A percentile compares a stretch with the other conserved stretches of the same genome.
Evolutionary conservation across 1,140 invertebrate genomes (phyloP).

Genomic region (Zaprionus vittiger): DNA sequence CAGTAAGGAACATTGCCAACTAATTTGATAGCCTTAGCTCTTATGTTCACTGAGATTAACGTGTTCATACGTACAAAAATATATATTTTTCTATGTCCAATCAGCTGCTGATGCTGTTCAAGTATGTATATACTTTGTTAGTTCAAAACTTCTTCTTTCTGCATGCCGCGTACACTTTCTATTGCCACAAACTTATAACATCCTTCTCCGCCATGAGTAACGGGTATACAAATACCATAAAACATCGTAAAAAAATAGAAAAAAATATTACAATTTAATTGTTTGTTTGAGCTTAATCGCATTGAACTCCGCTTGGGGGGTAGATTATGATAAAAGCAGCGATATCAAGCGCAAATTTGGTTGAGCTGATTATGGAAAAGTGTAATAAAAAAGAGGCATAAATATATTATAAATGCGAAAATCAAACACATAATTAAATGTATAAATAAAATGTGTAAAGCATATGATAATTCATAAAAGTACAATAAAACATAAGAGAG

Average conservation of each 20-base stretch:
- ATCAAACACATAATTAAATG: slow-evolving; percentile 21
- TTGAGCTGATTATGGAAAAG: background rate
- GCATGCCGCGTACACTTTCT: no score
- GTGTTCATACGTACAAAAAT: no score
- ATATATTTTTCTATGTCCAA: no score
- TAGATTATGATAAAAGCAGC: background rate
- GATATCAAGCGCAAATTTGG: background rate
- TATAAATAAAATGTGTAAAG: slow-evolving; percentile 23
- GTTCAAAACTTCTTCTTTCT: no score
- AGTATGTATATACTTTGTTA: no score
- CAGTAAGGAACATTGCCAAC: background rate
- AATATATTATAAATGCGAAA: slow-evolving; percentile 1
- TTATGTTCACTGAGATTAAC: background rate
- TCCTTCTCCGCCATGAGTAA: background rate
- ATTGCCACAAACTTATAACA: background rate
- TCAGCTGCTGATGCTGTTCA: no score
- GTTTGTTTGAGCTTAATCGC: background rate
- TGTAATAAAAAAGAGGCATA: background rate
- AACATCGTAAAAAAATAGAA: background rate
- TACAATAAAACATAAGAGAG: background rate
- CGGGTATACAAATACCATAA: background rate
- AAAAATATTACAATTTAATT: background rate
- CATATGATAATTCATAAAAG: slow-evolving; percentile 12
- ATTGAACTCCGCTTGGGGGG: background rate
- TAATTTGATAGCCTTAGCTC: background rate